Base-by-base conservation (phyloP, 2,113 vertebrate genomes). In the Sander lucioperca region DNA sequence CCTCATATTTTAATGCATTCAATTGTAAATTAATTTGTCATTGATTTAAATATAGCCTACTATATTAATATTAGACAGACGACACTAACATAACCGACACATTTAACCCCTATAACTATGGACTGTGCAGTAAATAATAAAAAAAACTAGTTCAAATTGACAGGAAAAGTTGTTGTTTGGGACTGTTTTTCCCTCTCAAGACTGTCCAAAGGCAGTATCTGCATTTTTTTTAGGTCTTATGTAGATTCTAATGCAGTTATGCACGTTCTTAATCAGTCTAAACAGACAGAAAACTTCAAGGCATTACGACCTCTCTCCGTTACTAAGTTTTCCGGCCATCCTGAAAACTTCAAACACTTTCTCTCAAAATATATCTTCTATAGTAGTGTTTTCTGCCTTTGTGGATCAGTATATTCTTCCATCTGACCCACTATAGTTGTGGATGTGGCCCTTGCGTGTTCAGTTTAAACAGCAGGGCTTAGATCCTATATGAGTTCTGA, bases 401-500 rank as follows among this genome's bases (percentile, higher is more conserved):
- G 56, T 63, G 50, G 47, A 57, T 59, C 62, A 6, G 67, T 47
- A 58, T 16, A 65, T 27, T 50, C 65, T 59, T 50, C 68, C 50
- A 45, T 53, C 23, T 10, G 15, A 76, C 58, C 66, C 53, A 1
- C 75, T 43, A 27, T 58, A 56, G 78, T 39, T 68, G 43, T 73
- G 79, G 57, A 61, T 65, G 70, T 56, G 75, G 68, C 69, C 61
- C 74, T 82, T 83, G 79, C 61, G 72, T 88, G 89, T 82, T 69
- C 53, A 71, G 86, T 92, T 86, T 76, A 58, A 79, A 88, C 90
- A 89, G 90, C 82, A 6, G 66, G 89, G 91, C 84, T 89, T 87
- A 88, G 73, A 80, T 83, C 79, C 88, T 90, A 71, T 90, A 86
- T 77, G 82, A 85, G 85, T 91, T 89, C 86, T 90, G 87, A 90